Evolutionary conservation across 2,888 invertebrate species (phyloP).

Genomic region (Hymenopus coronatus): DNA sequence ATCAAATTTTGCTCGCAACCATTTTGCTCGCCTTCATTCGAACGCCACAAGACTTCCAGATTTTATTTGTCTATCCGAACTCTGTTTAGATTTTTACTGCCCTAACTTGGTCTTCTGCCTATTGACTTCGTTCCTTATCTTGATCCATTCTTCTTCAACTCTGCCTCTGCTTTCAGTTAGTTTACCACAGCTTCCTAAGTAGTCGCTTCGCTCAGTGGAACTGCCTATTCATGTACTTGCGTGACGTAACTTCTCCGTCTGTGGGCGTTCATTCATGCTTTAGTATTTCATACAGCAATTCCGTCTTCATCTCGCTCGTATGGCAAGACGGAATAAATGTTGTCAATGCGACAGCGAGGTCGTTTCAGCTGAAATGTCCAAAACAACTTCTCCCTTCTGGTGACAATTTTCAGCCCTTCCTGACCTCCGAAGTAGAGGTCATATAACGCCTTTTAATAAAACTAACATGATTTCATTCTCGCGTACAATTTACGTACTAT

Average conservation of each 20-base stretch:
- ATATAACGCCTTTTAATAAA: too few species aligned
- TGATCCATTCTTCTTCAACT: neutral
- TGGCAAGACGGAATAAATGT: too few species aligned
- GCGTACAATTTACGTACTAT: too few species aligned
- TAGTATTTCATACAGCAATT: too few species aligned
- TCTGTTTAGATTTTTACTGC: neutral
- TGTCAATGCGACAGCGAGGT: too few species aligned
- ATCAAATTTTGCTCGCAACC: neutral
- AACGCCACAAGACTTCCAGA: neutral
- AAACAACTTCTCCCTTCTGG: too few species aligned
- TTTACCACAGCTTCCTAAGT: too few species aligned
- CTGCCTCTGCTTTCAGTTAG: neutral
- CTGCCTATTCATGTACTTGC: neutral
- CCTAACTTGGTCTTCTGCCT: neutral
- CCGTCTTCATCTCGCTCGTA: too few species aligned
- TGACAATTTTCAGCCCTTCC: too few species aligned
- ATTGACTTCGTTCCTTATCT: neutral
- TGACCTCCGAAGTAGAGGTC: too few species aligned
- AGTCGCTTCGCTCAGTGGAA: neutral
- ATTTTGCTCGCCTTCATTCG: neutral
- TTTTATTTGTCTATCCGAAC: neutral
- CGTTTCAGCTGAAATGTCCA: too few species aligned
- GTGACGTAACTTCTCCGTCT: neutral
- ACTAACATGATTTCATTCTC: too few species aligned
- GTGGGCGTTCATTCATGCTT: neutral